Percentiles rank a stretch among this genome's conserved stretches.
Evolutionary conservation across 2,888 invertebrate genomes (phyloP).

Genomic region (Cinara cedri): DNA sequence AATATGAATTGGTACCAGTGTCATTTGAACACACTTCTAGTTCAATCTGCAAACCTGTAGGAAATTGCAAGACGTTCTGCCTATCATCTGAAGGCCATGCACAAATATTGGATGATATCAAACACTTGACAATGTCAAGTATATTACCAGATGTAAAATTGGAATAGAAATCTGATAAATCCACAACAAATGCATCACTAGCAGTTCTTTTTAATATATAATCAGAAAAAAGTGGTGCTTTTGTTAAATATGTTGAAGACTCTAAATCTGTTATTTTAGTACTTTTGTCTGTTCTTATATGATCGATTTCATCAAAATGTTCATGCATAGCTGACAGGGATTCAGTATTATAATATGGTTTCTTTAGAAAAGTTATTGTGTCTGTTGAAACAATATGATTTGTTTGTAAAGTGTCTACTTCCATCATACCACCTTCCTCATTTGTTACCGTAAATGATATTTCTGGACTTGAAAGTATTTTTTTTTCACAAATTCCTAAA

Average conservation of each 20-base stretch:
- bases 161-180: slow-evolving; percentile 79
- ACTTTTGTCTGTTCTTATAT: not conserved
- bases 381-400: not conserved
- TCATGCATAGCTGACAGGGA: not conserved
- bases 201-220: slow-evolving; percentile 54
- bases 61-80: slow-evolving; percentile 69
- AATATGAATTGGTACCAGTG: slow-evolving; percentile 65
- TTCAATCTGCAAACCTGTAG: slow-evolving; percentile 85
- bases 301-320: slow-evolving; percentile 26
- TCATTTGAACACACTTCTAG: slow-evolving; percentile 79
- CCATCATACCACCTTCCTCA: slow-evolving; percentile 52
- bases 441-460: slow-evolving; percentile 48
- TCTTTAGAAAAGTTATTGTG: not conserved
- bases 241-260: slow-evolving; percentile 44
- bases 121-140: slow-evolving; percentile 73
- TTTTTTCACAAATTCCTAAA: slow-evolving; percentile 15
- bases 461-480: slow-evolving; percentile 26
- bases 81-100: slow-evolving; percentile 70
- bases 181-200: slow-evolving; percentile 68
- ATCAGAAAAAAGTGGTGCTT: slow-evolving; percentile 46
- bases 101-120: slow-evolving; percentile 62
- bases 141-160: slow-evolving; percentile 80
- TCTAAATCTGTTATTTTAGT: slow-evolving; percentile 32
- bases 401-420: slow-evolving; percentile 42
- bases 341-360: not conserved